Evolutionary conservation across 2,797 vertebrate species (phyloP).

Genomic region (Vultur gryphus): DNA sequence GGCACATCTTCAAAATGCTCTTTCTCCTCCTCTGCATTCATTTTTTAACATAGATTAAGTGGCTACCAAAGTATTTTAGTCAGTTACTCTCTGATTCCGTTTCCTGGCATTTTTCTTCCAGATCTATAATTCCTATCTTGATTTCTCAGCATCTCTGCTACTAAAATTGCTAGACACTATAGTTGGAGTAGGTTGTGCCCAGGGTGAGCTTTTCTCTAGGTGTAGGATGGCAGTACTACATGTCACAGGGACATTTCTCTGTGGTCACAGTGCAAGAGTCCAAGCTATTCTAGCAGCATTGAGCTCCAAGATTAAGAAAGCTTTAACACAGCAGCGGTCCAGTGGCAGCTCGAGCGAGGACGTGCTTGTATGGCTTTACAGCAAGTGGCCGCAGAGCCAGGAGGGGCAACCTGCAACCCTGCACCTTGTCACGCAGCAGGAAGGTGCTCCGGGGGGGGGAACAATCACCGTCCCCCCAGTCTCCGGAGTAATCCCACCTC

Average conservation of each 20-base stretch:
- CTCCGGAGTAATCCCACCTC: not conserved
- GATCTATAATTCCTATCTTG: not conserved
- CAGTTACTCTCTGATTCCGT: not conserved
- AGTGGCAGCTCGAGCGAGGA: not conserved
- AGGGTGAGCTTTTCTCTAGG: not conserved
- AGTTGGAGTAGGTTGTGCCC: not conserved
- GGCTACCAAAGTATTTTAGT: not conserved
- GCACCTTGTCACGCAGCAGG: not conserved
- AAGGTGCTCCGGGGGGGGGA: rapidly evolving
- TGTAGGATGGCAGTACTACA: not conserved
- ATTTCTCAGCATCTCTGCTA: not conserved
- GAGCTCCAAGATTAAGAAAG: not conserved
- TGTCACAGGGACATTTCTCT: not conserved
- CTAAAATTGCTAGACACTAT: not conserved
- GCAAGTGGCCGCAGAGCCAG: not conserved
- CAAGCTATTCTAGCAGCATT: not conserved
- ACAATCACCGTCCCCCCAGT: not conserved
- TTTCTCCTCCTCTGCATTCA: not conserved
- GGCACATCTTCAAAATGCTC: not conserved
- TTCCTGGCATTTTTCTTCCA: not conserved
- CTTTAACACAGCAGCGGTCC: not conserved
- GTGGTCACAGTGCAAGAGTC: not conserved
- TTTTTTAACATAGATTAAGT: not conserved
- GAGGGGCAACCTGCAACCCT: not conserved
- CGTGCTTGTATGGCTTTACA: not conserved